Evolutionary conservation across 2,113 vertebrate genomes (phyloP).

Genomic region (Nycticorax nycticorax): DNA sequence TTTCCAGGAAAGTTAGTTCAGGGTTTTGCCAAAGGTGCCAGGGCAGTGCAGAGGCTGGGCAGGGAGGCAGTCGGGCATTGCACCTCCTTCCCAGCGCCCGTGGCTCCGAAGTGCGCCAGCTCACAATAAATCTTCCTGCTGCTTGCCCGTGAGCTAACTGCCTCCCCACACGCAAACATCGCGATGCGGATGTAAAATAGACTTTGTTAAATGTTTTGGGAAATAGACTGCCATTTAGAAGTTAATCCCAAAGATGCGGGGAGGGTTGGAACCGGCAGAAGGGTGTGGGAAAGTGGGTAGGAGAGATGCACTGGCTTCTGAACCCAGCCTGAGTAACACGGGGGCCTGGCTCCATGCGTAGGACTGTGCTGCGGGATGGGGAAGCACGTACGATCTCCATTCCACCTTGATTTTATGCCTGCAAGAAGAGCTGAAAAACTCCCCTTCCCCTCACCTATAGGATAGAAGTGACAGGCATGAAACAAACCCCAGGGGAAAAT

Average conservation of each 20-base stretch:
- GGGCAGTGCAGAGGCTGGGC: not conserved
- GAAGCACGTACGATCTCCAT: rapidly evolving
- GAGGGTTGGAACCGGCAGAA: not conserved
- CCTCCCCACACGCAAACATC: not conserved
- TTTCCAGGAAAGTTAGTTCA: not conserved
- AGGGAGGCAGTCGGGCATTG: not conserved
- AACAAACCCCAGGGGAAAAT: not conserved
- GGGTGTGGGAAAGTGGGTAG: not conserved
- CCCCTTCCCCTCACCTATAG: rapidly evolving
- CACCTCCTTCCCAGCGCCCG: not conserved
- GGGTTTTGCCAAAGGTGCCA: not conserved
- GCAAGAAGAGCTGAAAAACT: not conserved
- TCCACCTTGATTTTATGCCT: not conserved
- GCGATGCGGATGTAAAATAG: not conserved
- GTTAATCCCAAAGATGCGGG: not conserved
- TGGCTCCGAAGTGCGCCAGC: not conserved
- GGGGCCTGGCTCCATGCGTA: not conserved
- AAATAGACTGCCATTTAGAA: not conserved
- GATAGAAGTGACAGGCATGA: not conserved
- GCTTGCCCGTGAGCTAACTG: not conserved
- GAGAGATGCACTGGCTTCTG: not conserved
- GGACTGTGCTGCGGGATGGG: not conserved
- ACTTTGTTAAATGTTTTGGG: not conserved
- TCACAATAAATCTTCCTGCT: not conserved
- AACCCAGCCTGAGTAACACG: not conserved